Evolutionary conservation across 2,888 invertebrate genomes (phyloP).

Genomic region (Geotrupes spiniger): DNA sequence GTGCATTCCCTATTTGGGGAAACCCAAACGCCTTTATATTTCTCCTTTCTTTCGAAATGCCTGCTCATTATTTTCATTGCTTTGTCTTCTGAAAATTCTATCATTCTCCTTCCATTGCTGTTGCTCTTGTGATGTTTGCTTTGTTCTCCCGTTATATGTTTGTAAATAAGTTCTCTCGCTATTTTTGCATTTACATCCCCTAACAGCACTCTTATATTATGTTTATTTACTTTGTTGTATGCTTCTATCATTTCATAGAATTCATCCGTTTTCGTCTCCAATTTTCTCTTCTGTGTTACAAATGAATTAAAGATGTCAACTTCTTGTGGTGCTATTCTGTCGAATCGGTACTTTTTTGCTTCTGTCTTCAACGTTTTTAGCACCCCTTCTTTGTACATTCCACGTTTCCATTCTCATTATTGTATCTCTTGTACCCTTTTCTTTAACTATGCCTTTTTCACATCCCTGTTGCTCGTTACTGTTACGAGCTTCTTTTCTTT

Average conservation of each 20-base stretch:
- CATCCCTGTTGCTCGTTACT: too few relatives aligned
- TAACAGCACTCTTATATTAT: slow-evolving; percentile 4
- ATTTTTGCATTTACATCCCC: slow-evolving; percentile 15
- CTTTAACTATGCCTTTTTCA: too few relatives aligned
- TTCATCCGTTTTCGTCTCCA: slow-evolving; percentile 11
- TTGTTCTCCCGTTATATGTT: slow-evolving; percentile 12
- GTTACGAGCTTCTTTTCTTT: too few relatives aligned
- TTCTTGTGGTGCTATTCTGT: too few relatives aligned
- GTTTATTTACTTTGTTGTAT: slow-evolving; percentile 10
- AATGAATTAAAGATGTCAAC: too few relatives aligned
- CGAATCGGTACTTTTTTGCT: too few relatives aligned
- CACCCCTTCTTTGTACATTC: too few relatives aligned
- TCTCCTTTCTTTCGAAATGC: slow-evolving; percentile 17
- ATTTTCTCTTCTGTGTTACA: slow-evolving; percentile 18
- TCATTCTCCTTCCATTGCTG: slow-evolving; percentile 17
- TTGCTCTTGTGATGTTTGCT: slow-evolving; percentile 17
- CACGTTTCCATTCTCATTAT: too few relatives aligned
- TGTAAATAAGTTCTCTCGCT: slow-evolving; percentile 16
- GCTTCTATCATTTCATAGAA: slow-evolving; percentile 10
- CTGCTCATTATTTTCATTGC: slow-evolving; percentile 19
- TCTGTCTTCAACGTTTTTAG: too few relatives aligned
- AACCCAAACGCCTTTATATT: slow-evolving; percentile 19
- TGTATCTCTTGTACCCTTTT: too few relatives aligned
- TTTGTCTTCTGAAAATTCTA: slow-evolving; percentile 19
- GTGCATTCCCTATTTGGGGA: slow-evolving; percentile 18